Evolutionary conservation across 2,888 invertebrate genomes (phyloP), one percentile per base, ranked within the genome.

Genomic region (Lithophane semibrunnea): DNA sequence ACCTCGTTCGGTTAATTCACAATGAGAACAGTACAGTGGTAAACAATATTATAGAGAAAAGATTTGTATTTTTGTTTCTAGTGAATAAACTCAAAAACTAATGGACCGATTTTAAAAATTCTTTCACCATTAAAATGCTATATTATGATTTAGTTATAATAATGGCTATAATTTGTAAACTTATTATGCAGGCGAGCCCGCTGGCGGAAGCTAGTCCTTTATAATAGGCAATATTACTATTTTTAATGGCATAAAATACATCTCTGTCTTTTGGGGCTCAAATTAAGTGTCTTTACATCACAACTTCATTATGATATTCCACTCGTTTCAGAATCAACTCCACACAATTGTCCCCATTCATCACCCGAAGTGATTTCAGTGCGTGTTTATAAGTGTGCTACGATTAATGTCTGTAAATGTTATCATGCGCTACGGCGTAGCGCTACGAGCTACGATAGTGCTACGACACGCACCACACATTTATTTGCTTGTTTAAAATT

Each of bases 371-470:
- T 85, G 78, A 88, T 71, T 77, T 74, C 56, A 74, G 76, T 80
- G 79, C 86, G 88, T 88, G 88, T 88, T 86, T 79, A 72, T 73
- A 88, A 88, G 81, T 80, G 81, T 82, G 80, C 83, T 79, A 85
- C 80, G 85, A 83, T 85, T 88, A 83, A 88, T 83, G 81, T 77
- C 70, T 54, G 73, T 67, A 44, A 82, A 73, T 58, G 70, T 82
- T 79, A 80, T 88, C 77, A 73, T 56, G 75, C 49, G 73, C 86
- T 88, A 84, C 87, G 80, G 66, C 85, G 88, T 75, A 82, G 80
- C 80, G 75, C 87, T 88, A 88, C 82, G 74, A 70, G 73, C 87
- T 86, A 88, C 88, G 79, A 82, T 73, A 66, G 72, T 71, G 70
- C 80, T 88, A 88, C 82, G 81, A 67, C 77, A 89, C 82, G 88